Percentiles rank a stretch among this genome's conserved stretches.
phyloP scores from a whole-genome alignment of 2,797 vertebrate genomes.

The Gallirallus australis region DNA sequence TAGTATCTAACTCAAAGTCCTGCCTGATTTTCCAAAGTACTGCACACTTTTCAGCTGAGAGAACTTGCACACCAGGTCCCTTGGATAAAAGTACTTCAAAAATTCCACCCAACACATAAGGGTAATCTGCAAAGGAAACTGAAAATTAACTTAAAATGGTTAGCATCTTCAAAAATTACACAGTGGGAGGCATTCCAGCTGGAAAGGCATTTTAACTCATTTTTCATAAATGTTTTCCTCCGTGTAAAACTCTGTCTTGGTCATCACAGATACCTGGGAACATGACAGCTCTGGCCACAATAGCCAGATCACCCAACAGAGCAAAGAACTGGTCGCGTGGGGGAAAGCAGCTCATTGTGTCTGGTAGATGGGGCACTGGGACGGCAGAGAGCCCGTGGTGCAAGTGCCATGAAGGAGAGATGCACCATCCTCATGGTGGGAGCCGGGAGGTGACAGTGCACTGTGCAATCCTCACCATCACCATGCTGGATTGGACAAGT shows the following conservation, averaged over 20 bases:
- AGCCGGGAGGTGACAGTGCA: neutral
- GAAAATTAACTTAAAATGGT: neutral
- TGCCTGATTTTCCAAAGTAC: neutral
- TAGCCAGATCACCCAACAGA: neutral
- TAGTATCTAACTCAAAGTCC: slow-evolving; percentile 18
- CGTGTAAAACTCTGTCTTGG: neutral
- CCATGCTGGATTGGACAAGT: neutral
- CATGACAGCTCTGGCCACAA: neutral
- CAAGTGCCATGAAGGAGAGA: neutral
- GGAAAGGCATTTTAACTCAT: neutral
- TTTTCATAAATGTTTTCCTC: neutral
- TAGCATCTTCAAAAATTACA: neutral
- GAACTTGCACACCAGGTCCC: neutral
- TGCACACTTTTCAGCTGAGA: neutral
- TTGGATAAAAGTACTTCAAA: neutral
- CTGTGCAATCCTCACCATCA: neutral
- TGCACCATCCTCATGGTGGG: rapidly evolving
- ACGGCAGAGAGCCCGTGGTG: neutral
- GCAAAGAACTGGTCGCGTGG: rapidly evolving
- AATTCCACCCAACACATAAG: neutral
- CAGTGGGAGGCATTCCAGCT: neutral
- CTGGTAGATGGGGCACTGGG: neutral
- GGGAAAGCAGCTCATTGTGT: neutral
- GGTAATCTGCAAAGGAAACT: neutral
- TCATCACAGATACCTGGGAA: neutral